Conservation (phyloP, 1,140 invertebrate species). For the Eriosoma lanigerum region DNA sequence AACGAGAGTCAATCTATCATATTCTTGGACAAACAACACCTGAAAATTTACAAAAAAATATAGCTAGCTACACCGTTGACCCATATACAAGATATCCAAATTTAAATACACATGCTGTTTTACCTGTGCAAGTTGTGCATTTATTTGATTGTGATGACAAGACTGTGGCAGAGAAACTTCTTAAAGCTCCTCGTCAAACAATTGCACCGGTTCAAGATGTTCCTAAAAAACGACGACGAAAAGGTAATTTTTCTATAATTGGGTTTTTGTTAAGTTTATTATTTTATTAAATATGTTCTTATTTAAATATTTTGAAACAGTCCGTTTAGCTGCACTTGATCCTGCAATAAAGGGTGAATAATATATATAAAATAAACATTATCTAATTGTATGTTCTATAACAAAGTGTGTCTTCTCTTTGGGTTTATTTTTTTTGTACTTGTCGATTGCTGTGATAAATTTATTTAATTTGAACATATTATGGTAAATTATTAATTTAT, state of each 20-base stretch:
- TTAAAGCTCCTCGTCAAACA: constrained; percentile 57
- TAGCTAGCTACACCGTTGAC: constrained; percentile 84
- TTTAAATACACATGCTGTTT: constrained; percentile 62
- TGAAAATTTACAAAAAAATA: constrained; percentile 90
- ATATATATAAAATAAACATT: constrained; percentile 23
- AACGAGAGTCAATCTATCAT: constrained; percentile 92
- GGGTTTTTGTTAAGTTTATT: not conserved
- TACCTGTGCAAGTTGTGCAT: constrained; percentile 68
- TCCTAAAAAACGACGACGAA: constrained; percentile 67
- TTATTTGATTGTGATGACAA: constrained; percentile 67
- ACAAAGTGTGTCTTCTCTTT: constrained; percentile 3
- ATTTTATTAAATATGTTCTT: constrained; percentile 36
- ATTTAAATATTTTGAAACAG: constrained; percentile 46
- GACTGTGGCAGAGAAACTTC: constrained; percentile 59
- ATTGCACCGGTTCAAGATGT: constrained; percentile 58
- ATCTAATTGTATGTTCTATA: constrained; percentile 18
- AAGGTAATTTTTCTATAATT: constrained; percentile 64
- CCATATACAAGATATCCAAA: constrained; percentile 75
- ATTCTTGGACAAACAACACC: constrained; percentile 91
- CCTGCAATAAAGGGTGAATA: constrained; percentile 45
- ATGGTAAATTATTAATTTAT: constrained; percentile 31
- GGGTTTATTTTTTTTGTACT: not conserved
- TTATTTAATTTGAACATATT: too few relatives aligned
- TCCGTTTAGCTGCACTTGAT: constrained; percentile 34
- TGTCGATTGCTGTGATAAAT: not conserved